A percentile compares a stretch with the other conserved stretches of the same genome.
Evolutionary conservation across 2,888 invertebrate genomes (phyloP).

Genomic region (Aproaerema taeniolella): DNA sequence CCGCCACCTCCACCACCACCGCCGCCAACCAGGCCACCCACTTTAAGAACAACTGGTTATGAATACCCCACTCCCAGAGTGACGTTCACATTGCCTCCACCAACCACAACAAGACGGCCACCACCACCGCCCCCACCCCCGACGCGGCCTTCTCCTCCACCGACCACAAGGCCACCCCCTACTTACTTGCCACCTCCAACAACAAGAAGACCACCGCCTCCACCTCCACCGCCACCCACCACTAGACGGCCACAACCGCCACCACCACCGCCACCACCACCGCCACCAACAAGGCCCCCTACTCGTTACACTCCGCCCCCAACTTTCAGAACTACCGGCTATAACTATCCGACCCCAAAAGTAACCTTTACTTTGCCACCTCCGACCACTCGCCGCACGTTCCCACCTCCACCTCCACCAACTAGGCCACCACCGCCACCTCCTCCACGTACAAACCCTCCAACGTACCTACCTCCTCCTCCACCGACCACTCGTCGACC

Average conservation of each 20-base stretch:
- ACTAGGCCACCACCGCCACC: conserved; percentile 16
- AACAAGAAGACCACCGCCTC: conserved; percentile 11
- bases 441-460: conserved; percentile 13
- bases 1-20: conserved; percentile 23
- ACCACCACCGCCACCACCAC: not conserved
- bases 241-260: conserved; percentile 5
- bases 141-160: conserved; percentile 15
- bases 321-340: conserved; percentile 43
- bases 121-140: conserved; percentile 21
- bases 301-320: conserved; percentile 5
- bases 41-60: conserved; percentile 40
- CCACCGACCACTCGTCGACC: conserved; percentile 17
- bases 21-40: conserved; percentile 23
- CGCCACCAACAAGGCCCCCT: conserved; percentile 2
- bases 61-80: conserved; percentile 40
- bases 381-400: conserved; percentile 20
- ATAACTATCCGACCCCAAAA: conserved; percentile 41
- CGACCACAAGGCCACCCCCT: conserved; percentile 9
- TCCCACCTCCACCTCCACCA: conserved; percentile 20
- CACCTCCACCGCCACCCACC: conserved; percentile 11
- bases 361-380: conserved; percentile 36
- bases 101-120: conserved; percentile 16
- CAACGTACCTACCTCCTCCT: conserved; percentile 14
- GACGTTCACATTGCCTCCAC: conserved; percentile 32
- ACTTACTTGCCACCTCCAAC: conserved; percentile 16